Base-by-base conservation (phyloP, 1,140 invertebrate species). In the Neelides sp. region DNA sequence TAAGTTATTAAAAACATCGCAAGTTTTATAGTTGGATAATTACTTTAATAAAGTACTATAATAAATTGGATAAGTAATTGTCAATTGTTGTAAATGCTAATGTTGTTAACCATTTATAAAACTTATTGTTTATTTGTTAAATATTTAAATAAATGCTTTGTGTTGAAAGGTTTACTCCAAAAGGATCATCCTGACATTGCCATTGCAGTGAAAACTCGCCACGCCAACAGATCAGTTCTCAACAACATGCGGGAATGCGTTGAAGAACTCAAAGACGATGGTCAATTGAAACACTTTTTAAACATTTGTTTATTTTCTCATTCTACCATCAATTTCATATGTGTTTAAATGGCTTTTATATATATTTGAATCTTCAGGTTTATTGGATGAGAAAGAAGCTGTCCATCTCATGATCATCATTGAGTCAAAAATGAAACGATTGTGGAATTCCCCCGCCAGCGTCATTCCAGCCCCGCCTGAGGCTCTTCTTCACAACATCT, bases 171-270 rank as follows among this genome's bases (percentile, higher is more conserved):
- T 23, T 30, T 61, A 32, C 54, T 72, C 17, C 66, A 70, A 54
- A 67, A 68, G 44, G 54, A 64, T 22, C 63, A 69, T 54, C 70
- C 69, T 17, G 68, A 67, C 20, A 66, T 73, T 43, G 71, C 69
- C 0, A 59, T 71, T 32, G 67, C 69, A 4, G 67, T 71, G 4
- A 72, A 73, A 56, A 71, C 70, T 4, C 59, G 69, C 3, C 70
- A 71, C 30, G 69, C 71, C 8, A 66, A 65, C 43, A 57, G 70
- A 36, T 63, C 64, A 48, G 66, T 71, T 4, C 59, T 73, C 2
- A 73, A 73, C 54, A 65, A 67, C 26, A 59, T 71, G 47, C 52
- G 64, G 36, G 64, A 68, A 17, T 61, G 59, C 17, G 57, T 70
- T n/a, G 52, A 62, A 26, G 63, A 68, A 44, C 56, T 71, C 5